Evolutionary conservation across 2,113 vertebrate species (phyloP).

Genomic region (Scalopus aquaticus): DNA sequence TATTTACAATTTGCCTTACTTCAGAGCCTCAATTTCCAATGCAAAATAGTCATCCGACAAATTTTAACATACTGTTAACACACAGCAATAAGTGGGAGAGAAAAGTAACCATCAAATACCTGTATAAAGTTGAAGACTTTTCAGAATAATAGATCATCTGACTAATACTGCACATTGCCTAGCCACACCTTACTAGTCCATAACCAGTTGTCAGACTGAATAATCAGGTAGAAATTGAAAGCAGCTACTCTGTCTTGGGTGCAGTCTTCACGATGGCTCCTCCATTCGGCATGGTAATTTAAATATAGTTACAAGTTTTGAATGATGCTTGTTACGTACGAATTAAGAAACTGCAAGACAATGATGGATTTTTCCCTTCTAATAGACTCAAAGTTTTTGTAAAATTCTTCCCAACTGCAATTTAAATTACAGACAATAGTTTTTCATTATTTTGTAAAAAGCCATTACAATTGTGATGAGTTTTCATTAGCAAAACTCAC

Average conservation of each 20-base stretch:
- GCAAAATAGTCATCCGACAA: neutral
- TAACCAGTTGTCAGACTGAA: neutral
- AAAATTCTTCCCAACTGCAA: neutral
- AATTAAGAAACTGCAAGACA: neutral
- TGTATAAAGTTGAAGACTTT: neutral
- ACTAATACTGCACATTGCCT: neutral
- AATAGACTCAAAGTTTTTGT: neutral
- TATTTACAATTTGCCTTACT: neutral
- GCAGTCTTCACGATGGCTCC: neutral
- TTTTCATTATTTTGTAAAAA: slow-evolving; percentile 15
- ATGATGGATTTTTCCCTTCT: neutral
- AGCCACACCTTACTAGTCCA: neutral
- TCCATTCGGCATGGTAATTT: neutral
- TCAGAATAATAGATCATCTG: neutral
- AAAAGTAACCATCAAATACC: neutral
- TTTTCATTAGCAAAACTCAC: slow-evolving; percentile 20
- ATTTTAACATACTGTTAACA: neutral
- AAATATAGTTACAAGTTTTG: neutral
- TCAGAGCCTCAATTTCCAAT: neutral
- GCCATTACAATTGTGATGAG: neutral
- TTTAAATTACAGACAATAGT: neutral
- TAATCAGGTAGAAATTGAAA: neutral
- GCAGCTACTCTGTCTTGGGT: neutral
- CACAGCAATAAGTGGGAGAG: neutral
- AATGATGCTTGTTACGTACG: neutral